Evolutionary conservation across 2,797 vertebrate genomes (phyloP).

Genomic region (Harpagifer antarcticus): DNA sequence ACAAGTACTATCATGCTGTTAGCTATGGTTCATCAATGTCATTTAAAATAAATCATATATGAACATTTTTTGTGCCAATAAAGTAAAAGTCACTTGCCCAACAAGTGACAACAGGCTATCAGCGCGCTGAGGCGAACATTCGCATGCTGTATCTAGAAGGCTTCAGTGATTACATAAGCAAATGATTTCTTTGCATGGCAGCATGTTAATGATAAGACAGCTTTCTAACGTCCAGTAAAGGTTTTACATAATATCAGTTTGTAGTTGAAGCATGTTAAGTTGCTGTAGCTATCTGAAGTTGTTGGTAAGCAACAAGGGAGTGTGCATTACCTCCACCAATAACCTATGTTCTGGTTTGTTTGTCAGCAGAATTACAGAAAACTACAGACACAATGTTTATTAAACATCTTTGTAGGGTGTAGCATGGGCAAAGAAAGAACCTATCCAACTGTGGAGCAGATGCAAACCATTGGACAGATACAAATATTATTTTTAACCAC

Average conservation of each 20-base stretch:
- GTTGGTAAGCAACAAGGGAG: background rate
- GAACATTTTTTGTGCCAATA: conserved; percentile 13
- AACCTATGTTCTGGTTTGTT: no score
- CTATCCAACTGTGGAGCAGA: no score
- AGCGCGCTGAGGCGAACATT: conserved; percentile 13
- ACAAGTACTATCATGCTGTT: background rate
- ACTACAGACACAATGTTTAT: no score
- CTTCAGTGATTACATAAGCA: conserved; percentile 52
- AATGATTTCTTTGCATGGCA: conserved; percentile 57
- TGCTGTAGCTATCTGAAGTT: no score
- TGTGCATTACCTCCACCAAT: background rate
- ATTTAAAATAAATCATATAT: background rate
- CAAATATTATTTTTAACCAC: no score
- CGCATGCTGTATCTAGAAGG: conserved; percentile 24
- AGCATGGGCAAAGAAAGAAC: no score
- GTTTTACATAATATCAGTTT: conserved; percentile 56
- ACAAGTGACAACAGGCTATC: background rate
- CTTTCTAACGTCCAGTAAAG: conserved; percentile 34
- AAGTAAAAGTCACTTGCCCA: background rate
- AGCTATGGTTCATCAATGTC: background rate
- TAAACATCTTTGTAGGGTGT: no score
- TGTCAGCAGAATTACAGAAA: no score
- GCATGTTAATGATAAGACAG: conserved; percentile 37
- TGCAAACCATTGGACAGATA: no score
- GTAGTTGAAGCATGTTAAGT: background rate